Evolutionary conservation across 2,888 invertebrate species (phyloP), one percentile per base, ranked within the genome.

Genomic region (Lithophane ornitopus): DNA sequence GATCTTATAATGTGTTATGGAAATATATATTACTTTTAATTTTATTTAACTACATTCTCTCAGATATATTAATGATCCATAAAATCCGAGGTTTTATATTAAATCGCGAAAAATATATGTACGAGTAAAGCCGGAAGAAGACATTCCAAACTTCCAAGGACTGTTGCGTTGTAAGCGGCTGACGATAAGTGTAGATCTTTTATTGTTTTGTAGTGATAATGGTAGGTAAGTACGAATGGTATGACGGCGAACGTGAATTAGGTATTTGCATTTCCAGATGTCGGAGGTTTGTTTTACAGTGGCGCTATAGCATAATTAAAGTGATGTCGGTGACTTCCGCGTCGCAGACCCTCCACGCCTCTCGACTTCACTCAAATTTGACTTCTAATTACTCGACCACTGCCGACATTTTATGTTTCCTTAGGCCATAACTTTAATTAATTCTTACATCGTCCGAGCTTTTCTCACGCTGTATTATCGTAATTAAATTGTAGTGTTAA

Each of bases 381-480:
- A 93, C 93, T 94, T 94, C 92, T 95, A 95, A 95, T 96, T 95
- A 94, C 94, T 92, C 89, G 89, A 87, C 92, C 90, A 91, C 92
- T 90, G 90, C 93, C 92, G 91, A 92, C 93, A 88, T 92, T 95
- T 95, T 94, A 95, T 95, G 94, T 95, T 95, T 95, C 94, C 95
- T 94, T 92, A 90, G 90, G 88, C 94, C 92, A 95, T 95, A 95
- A 95, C 89, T 93, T 94, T 94, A 95, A 95, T 95, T 95, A 95
- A 94, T 94, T 95, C 92, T 91, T 90, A 92, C 91, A 90, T 91
- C 91, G 91, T 81, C 90, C 91, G 90, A 91, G 90, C 90, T 93
- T 94, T 95, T 96, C 95, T 95, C 95, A 95, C 95, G 94, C 89
- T 89, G 88, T 88, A 89, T 92, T 93, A 93, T 91, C 89, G 88